A percentile compares a stretch with the other conserved stretches of the same genome.
phyloP scores from a whole-genome alignment of 2,113 vertebrate species.

The Phalacrocorax carbo region DNA sequence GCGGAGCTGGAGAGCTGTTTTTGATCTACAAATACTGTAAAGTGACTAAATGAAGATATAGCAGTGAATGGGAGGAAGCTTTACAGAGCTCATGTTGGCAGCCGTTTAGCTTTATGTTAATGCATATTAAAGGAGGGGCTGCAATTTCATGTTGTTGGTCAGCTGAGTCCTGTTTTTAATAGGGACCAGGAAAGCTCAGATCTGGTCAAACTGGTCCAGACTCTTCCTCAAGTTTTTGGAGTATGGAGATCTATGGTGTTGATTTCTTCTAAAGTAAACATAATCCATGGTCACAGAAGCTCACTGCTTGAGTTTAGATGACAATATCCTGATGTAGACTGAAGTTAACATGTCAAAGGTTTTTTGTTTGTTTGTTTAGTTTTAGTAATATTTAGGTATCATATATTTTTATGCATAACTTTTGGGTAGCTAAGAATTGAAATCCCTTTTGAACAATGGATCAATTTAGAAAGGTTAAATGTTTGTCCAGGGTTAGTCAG shows the following conservation, averaged over 20 bases:
- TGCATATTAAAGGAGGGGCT: background rate
- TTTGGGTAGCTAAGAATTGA: background rate
- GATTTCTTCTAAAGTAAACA: background rate
- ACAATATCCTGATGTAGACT: background rate
- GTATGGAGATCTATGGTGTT: background rate
- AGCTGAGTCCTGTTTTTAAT: background rate
- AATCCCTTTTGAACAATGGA: background rate
- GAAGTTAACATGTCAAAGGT: background rate
- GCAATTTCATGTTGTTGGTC: background rate
- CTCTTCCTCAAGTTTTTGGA: background rate
- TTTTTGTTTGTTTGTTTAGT: background rate
- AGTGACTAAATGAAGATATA: slow-evolving; percentile 21
- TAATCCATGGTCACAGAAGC: background rate
- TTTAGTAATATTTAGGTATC: background rate
- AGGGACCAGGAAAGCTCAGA: background rate
- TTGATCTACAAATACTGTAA: slow-evolving; percentile 9
- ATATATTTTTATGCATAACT: background rate
- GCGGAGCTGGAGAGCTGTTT: background rate
- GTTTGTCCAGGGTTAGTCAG: background rate
- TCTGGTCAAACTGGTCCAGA: background rate
- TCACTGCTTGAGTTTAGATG: background rate
- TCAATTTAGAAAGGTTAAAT: background rate
- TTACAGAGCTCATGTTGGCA: background rate
- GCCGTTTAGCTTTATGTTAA: background rate
- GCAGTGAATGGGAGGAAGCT: background rate